Conservation (phyloP, 2,113 vertebrate species). For the Castor canadensis region DNA sequence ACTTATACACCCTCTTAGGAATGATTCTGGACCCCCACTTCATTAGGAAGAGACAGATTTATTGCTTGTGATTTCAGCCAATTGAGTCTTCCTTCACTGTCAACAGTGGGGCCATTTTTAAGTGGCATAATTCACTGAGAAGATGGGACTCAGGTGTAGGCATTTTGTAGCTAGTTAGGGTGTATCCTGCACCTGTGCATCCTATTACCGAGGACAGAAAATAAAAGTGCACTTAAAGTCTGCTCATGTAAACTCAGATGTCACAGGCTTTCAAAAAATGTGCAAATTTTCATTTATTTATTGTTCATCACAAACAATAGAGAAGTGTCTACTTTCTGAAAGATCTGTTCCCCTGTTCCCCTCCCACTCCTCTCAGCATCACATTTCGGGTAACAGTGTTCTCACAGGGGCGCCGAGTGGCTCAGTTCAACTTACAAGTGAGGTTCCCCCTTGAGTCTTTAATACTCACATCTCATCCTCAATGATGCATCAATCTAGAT, state of each 20-base stretch:
- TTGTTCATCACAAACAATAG: neutral
- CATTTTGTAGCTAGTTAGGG: neutral
- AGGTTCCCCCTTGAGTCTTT: neutral
- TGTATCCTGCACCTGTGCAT: neutral
- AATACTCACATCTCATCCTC: constrained; percentile 68
- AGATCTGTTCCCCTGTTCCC: neutral
- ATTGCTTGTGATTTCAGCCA: neutral
- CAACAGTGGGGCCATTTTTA: neutral
- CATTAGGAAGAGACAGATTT: neutral
- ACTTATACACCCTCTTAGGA: neutral
- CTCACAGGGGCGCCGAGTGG: neutral
- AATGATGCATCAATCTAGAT: constrained; percentile 62
- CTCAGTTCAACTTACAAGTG: neutral
- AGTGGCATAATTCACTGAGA: neutral
- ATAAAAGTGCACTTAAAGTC: neutral
- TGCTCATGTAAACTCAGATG: neutral
- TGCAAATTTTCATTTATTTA: neutral
- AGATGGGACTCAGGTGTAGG: neutral
- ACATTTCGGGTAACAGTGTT: neutral
- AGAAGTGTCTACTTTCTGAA: neutral
- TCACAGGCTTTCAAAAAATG: neutral
- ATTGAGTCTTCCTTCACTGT: neutral
- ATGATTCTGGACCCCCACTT: neutral
- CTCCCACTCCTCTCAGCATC: neutral
- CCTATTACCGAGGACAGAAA: neutral